Evolutionary conservation across 2,113 vertebrate species (phyloP), one percentile per base, ranked within the genome.

Genomic region (Rhinolophus sinicus): DNA sequence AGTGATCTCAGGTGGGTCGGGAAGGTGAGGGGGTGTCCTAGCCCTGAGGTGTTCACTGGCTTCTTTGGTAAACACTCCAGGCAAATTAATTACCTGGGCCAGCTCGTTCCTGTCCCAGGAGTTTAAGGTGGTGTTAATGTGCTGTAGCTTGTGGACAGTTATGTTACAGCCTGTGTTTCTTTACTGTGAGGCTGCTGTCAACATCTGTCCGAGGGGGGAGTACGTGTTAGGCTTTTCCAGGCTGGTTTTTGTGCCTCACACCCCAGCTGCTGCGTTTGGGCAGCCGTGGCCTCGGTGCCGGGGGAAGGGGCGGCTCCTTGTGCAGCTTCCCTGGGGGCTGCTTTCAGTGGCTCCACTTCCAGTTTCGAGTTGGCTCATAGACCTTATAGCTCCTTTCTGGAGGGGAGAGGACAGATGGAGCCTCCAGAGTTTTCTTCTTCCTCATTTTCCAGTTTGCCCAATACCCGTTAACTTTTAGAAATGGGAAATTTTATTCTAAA

Each of bases 381-480:
- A 64, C 18, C 16, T 73, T n/a, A 52, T 22, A 81, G 40, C 50
- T 78, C 65, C 30, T 81, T 60, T 81, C 73, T 62, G 50, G 60
- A 80, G 50, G 22, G 86, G 38, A 75, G 24, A 81, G 69, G 50
- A 76, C 26, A 70, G 30, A 21, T 70, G 40, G n/a, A 60, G 28
- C 40, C 28, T 77, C n/a, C 52, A 82, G 75, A 81, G 11, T 28
- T n/a, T 15, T 72, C 89, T 85, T 50, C n/a, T 3, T 35, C 11
- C 6, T 14, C 28, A 52, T 67, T 88, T 96, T 94, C 38, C n/a
- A 14, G 8, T 58, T 77, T 21, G 26, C 15, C 33, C 21, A 38
- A 13, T 50, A 78, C 60, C 67, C 82, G 83, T 82, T 77, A 94
- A 88, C 77, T 89, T 91, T 73, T 22, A 21, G 30, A 88, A 92